A percentile compares a stretch with the other conserved stretches of the same genome.
These are phyloP conservation scores for Theocolax elegans DNA, from an alignment of 1,140 invertebrate species.

Conservation along the genomic window DNA sequence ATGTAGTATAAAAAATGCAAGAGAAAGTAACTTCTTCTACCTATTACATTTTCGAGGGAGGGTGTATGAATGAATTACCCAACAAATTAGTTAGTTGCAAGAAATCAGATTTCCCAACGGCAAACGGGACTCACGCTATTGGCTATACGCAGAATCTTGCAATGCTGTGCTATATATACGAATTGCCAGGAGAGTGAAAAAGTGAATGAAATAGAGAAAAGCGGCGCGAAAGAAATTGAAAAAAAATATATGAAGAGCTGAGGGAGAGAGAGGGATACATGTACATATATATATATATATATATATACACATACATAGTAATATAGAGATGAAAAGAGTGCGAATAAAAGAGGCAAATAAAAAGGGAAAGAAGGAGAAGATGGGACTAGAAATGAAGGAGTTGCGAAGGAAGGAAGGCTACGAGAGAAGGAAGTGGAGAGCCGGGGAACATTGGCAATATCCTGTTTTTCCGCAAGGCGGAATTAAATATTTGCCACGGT, in stretches of 20 bases:
- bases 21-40: no score
- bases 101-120: slow-evolving; percentile 50
- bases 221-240: not conserved
- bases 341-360: not conserved
- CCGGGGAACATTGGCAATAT: slow-evolving; percentile 42
- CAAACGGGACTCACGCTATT: slow-evolving; percentile 31
- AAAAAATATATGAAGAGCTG: not conserved
- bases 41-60: slow-evolving; percentile 41
- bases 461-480: slow-evolving; percentile 44
- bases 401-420: not conserved
- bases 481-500: slow-evolving; percentile 49
- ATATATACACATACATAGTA: no score
- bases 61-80: slow-evolving; percentile 35
- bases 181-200: not conserved
- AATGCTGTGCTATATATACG: slow-evolving; percentile 5
- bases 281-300: no score
- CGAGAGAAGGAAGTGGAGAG: not conserved
- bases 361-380: not conserved
- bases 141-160: slow-evolving; percentile 19
- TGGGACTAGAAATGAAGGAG: slow-evolving; percentile 7
- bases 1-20: no score
- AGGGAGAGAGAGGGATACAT: no score
- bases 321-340: no score
- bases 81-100: slow-evolving; percentile 40
- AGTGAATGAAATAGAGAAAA: not conserved